Conservation (phyloP, 2,113 vertebrate species). For the Sapayoa aenigma region DNA sequence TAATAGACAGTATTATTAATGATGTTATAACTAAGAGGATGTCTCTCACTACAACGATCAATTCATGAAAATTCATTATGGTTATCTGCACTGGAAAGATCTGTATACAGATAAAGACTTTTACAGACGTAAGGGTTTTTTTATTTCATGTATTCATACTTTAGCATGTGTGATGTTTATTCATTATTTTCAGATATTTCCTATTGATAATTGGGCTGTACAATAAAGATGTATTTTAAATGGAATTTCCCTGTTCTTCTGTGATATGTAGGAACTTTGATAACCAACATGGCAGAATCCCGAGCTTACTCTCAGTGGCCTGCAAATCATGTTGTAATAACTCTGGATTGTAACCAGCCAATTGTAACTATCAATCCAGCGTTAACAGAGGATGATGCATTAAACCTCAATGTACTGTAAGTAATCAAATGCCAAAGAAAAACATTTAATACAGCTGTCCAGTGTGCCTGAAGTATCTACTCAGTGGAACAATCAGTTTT, state of each 20-base stretch:
- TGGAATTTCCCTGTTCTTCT: neutral
- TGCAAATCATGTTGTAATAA: constrained; percentile 7
- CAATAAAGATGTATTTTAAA: neutral
- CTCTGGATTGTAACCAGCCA: neutral
- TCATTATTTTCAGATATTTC: neutral
- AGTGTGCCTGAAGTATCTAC: neutral
- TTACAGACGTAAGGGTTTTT: neutral
- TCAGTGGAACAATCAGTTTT: neutral
- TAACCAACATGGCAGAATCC: neutral
- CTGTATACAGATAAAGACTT: neutral
- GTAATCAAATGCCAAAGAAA: constrained; percentile 27
- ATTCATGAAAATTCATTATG: neutral
- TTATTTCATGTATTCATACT: neutral
- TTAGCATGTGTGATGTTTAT: neutral
- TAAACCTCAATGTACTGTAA: constrained; percentile 5
- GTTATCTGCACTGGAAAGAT: neutral
- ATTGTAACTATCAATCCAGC: constrained; percentile 10
- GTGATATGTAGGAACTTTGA: neutral
- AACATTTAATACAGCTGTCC: constrained; percentile 21
- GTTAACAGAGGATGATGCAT: constrained; percentile 18
- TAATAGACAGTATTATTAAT: neutral
- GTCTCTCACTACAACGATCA: neutral
- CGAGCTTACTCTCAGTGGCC: neutral
- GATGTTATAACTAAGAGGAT: neutral
- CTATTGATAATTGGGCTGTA: neutral